Evolutionary conservation across 2,888 invertebrate species (phyloP).

Genomic region (Seira musarum): DNA sequence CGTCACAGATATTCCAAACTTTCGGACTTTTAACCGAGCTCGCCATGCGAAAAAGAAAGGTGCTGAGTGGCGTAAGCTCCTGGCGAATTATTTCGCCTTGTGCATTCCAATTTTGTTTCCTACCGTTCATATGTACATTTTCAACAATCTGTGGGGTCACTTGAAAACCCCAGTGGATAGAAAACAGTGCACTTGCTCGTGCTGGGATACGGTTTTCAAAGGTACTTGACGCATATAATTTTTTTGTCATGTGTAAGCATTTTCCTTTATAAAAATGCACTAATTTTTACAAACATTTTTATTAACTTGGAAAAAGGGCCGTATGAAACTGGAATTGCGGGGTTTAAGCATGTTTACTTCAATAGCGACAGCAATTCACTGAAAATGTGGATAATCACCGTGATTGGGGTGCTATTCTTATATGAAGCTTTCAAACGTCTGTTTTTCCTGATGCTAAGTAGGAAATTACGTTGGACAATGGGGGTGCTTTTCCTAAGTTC

Average conservation of each 20-base stretch:
- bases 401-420: slow-evolving; percentile 76
- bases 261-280: neutral
- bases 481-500: slow-evolving; percentile 77
- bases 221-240: slow-evolving; percentile 72
- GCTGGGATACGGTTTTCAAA: slow-evolving; percentile 86
- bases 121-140: slow-evolving; percentile 77
- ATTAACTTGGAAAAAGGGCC: slow-evolving; percentile 74
- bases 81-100: slow-evolving; percentile 49
- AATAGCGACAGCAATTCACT: slow-evolving; percentile 79
- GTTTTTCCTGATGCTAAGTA: slow-evolving; percentile 74
- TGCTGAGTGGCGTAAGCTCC: slow-evolving; percentile 34
- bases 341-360: slow-evolving; percentile 81
- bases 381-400: slow-evolving; percentile 80
- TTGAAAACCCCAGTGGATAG: slow-evolving; percentile 79
- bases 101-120: slow-evolving; percentile 74
- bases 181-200: slow-evolving; percentile 80
- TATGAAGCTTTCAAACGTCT: slow-evolving; percentile 79
- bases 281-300: slow-evolving; percentile 54
- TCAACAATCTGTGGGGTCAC: slow-evolving; percentile 80
- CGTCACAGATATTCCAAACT: slow-evolving; percentile 14
- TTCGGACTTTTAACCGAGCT: slow-evolving; percentile 17
- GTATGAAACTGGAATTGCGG: slow-evolving; percentile 80
- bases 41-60: slow-evolving; percentile 26
- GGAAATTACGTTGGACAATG: slow-evolving; percentile 77
- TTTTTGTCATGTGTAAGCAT: too few species aligned